A percentile compares a stretch with the other conserved stretches of the same genome.
phyloP scores from a whole-genome alignment of 2,888 invertebrate genomes.

The Sinopyrophorus schimmeli region DNA sequence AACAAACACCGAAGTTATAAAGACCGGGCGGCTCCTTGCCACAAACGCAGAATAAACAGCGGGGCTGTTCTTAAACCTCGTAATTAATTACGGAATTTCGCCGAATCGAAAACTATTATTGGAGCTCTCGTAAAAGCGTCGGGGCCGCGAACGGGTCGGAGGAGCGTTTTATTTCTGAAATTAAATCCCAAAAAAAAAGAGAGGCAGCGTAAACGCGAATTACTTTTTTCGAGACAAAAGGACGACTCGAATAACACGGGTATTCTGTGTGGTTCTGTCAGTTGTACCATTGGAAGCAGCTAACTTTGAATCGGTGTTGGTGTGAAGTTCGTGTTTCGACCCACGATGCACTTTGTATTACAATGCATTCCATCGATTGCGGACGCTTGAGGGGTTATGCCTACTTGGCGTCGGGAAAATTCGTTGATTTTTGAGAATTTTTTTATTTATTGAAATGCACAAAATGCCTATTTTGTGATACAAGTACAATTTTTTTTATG shows the following conservation, averaged over 20 bases:
- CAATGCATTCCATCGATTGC: constrained; percentile 29
- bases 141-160: constrained; percentile 8
- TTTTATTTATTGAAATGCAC: too few species aligned
- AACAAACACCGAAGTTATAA: constrained; percentile 54
- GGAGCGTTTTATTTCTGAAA: constrained; percentile 9
- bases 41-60: constrained; percentile 49
- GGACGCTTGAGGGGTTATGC: too few species aligned
- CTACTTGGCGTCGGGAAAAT: too few species aligned
- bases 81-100: constrained; percentile 53
- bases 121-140: constrained; percentile 42
- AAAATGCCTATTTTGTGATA: too few species aligned
- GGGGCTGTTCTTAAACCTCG: constrained; percentile 45
- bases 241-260: constrained; percentile 26
- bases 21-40: constrained; percentile 47
- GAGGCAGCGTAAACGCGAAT: constrained; percentile 1
- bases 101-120: constrained; percentile 50
- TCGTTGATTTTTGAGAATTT: too few species aligned
- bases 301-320: constrained; percentile 27
- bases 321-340: constrained; percentile 29
- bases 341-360: constrained; percentile 29
- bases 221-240: constrained; percentile 24
- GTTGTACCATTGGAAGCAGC: constrained; percentile 27
- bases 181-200: constrained; percentile 15
- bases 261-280: constrained; percentile 33
- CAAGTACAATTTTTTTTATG: too few species aligned